Percentiles rank a stretch among this genome's conserved stretches.
Evolutionary conservation across 2,888 invertebrate species (phyloP).

Genomic region (Acanthococcus lagerstroemiae): DNA sequence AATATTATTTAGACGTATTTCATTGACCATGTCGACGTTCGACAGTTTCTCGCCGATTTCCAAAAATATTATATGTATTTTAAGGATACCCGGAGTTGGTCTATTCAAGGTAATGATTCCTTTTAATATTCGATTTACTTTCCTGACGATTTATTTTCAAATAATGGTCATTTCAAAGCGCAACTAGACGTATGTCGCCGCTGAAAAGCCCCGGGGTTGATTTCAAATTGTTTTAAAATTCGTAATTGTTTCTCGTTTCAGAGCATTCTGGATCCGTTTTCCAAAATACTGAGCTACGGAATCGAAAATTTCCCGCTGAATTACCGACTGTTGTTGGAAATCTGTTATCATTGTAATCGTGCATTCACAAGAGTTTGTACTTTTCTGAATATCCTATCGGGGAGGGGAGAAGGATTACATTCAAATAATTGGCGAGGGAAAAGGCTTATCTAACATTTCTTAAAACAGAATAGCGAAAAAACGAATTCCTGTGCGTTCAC

Average conservation of each 20-base stretch:
- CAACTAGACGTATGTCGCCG: background rate
- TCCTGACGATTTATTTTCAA: no score
- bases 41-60: slow-evolving; percentile 62
- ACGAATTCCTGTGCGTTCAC: no score
- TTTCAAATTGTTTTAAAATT: slow-evolving; percentile 27
- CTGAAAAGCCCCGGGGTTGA: background rate
- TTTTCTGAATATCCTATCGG: no score
- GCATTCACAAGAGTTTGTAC: slow-evolving; percentile 76
- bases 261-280: slow-evolving; percentile 87
- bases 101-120: slow-evolving; percentile 58
- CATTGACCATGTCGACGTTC: slow-evolving; percentile 57
- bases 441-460: no score
- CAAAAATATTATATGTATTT: slow-evolving; percentile 63
- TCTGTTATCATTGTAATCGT: slow-evolving; percentile 81
- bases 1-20: slow-evolving; percentile 66
- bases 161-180: background rate
- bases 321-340: slow-evolving; percentile 67
- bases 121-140: background rate
- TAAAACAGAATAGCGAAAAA: no score
- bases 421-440: no score
- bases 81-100: slow-evolving; percentile 74
- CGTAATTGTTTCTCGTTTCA: slow-evolving; percentile 41
- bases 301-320: slow-evolving; percentile 79
- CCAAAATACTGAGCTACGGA: slow-evolving; percentile 86
- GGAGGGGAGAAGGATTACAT: no score